Evolutionary conservation across 1,140 invertebrate species (phyloP), one percentile per base, ranked within the genome.

Genomic region (Zophobas atratus): DNA sequence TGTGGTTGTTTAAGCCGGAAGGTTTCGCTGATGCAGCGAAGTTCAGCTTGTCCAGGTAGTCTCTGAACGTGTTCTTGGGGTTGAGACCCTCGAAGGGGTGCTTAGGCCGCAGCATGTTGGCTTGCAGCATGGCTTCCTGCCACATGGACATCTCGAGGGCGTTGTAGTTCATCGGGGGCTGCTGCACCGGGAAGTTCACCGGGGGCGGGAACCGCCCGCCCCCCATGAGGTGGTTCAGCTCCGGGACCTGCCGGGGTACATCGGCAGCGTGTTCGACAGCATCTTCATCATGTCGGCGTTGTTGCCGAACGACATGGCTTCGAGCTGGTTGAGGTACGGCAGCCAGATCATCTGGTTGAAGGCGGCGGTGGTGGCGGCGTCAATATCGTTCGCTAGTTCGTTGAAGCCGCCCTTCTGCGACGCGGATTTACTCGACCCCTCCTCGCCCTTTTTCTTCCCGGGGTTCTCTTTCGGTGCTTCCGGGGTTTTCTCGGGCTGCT

Each of bases 281-380:
- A 88, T 86, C 79, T 89, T 89, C 20, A 90, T 83, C 77, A 90
- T 85, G 46, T 90, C 89, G 41, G 87, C 86, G 71, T 87, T 86
- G 56, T 83, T 85, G 32, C 81, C 81, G 48, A 84, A 80, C 5
- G 84, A 81, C 77, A 84, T 83, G 1, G 84, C 82, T 75, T 88
- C 89, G 49, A 93, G 84, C 82, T 93, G 92, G 76, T 89, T 92
- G 34, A 93, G 86, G 81, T 92, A 93, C 1, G 92, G 92, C 41
- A 93, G 81, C 92, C 92, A 93, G 38, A 93, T 81, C 91, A 93
- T 92, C 83, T 92, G 92, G 82, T 91, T 91, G n/a, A 93, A 86
- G 1, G 92, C 89, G 6, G 90, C 91, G 46, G 91, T 88, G 0
- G 91, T 92, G 0, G 92, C 91, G 34, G 91, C 89, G 83, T 93